Percentiles rank a stretch among this genome's conserved stretches.
These are phyloP conservation scores for Cryptotis parvus DNA, from an alignment of 2,113 vertebrate species.

Conservation along the genomic window DNA sequence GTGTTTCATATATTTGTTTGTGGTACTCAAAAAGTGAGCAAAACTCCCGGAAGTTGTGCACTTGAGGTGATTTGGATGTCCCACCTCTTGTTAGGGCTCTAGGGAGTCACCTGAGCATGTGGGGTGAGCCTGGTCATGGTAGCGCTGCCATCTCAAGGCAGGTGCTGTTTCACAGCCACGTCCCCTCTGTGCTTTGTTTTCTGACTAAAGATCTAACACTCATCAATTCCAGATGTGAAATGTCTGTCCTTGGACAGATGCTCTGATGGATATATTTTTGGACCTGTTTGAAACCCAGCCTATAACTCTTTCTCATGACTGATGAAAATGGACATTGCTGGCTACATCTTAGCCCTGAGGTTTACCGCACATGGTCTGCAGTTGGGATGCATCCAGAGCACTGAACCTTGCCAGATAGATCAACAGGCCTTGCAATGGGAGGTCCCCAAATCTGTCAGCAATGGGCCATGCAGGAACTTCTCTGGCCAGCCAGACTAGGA, in stretches of 20 bases:
- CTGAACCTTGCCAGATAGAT: constrained; percentile 52
- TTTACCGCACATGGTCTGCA: background rate
- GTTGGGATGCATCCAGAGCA: background rate
- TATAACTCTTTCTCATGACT: constrained; percentile 40
- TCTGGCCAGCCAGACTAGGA: constrained; percentile 46
- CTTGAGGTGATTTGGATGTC: no score
- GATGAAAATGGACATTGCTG: constrained; percentile 43
- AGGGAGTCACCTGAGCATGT: no score
- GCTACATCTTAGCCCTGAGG: constrained; percentile 1
- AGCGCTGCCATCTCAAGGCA: no score
- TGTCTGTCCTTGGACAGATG: constrained; percentile 15
- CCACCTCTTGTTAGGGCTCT: no score
- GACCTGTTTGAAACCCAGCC: constrained; percentile 53
- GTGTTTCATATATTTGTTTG: no score
- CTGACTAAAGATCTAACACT: background rate
- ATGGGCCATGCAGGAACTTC: constrained; percentile 63
- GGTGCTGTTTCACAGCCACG: no score
- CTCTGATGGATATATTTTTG: constrained; percentile 44
- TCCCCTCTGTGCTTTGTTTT: background rate
- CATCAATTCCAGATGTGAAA: constrained; percentile 45
- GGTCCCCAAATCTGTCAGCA: constrained; percentile 55
- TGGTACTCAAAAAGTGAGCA: no score
- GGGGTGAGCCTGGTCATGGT: no score
- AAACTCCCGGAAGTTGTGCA: no score
- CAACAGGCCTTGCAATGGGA: constrained; percentile 9